Conservation (phyloP, 2,113 vertebrate species). For the Calidris pugnax region DNA sequence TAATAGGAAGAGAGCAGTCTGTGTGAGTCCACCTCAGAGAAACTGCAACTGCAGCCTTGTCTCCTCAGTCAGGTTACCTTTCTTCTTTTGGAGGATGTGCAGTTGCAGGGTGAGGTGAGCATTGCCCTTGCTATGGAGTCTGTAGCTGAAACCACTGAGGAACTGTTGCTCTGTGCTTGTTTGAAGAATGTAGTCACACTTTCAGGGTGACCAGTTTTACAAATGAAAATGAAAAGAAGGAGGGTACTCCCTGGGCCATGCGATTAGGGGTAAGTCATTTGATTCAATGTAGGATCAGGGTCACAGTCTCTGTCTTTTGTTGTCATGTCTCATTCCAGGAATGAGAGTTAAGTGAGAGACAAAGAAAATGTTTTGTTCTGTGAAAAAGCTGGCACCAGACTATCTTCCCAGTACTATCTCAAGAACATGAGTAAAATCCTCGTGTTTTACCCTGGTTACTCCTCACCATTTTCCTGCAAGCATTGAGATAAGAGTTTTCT, state of each 20-base stretch:
- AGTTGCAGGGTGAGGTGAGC: neutral
- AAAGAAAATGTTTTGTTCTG: neutral
- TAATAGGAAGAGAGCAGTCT: neutral
- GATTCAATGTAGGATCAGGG: neutral
- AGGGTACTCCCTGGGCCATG: neutral
- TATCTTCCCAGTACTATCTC: neutral
- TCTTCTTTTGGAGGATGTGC: neutral
- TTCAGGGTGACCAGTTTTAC: neutral
- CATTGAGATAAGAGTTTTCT: neutral
- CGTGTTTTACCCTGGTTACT: neutral
- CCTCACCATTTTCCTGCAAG: neutral
- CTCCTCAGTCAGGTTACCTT: neutral
- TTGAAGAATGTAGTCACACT: neutral
- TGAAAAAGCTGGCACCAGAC: neutral
- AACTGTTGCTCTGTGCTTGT: neutral
- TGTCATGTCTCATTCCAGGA: neutral
- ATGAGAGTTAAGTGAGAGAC: neutral
- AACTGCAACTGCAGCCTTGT: neutral
- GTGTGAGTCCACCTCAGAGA: neutral
- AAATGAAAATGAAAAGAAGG: neutral
- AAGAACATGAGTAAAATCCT: neutral
- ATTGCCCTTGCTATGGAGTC: neutral
- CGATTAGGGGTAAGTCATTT: neutral
- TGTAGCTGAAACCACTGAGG: neutral
- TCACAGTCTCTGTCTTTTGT: neutral